A percentile compares a stretch with the other conserved stretches of the same genome.
Conservation (phyloP, 2,113 vertebrate genomes). For the Oreotrochilus melanogaster region DNA sequence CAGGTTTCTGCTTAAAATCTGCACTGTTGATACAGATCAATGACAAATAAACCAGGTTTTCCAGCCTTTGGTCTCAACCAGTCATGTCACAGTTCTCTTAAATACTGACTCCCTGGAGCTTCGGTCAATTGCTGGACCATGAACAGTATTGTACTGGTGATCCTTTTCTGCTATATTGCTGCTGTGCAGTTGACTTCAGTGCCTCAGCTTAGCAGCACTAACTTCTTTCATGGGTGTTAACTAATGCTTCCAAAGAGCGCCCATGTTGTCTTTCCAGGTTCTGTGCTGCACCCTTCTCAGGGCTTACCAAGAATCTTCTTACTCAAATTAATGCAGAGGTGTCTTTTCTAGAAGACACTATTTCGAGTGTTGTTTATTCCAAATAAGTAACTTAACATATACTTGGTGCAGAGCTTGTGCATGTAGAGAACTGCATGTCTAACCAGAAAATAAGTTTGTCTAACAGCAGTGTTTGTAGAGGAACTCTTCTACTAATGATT, state of each 20-base stretch:
- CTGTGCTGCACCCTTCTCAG: neutral
- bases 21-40: neutral
- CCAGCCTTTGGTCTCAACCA: neutral
- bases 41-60: neutral
- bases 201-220: neutral
- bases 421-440: slow-evolving; percentile 46
- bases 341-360: neutral
- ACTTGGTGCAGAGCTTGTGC: slow-evolving; percentile 23
- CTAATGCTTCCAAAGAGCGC: neutral
- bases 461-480: slow-evolving; percentile 7
- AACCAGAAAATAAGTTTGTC: neutral
- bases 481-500: neutral
- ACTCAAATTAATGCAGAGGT: neutral
- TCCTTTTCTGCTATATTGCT: neutral
- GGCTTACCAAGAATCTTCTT: neutral
- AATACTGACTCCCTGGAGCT: neutral
- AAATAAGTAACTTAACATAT: neutral
- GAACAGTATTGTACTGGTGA: neutral
- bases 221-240: neutral
- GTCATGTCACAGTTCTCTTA: neutral
- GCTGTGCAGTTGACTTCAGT: neutral
- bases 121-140: neutral
- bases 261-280: neutral
- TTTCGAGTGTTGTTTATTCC: neutral
- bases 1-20: neutral